These are phyloP conservation scores for Coptodon rendalli DNA, from an alignment of 2,113 vertebrate species.

Conservation along the genomic window DNA sequence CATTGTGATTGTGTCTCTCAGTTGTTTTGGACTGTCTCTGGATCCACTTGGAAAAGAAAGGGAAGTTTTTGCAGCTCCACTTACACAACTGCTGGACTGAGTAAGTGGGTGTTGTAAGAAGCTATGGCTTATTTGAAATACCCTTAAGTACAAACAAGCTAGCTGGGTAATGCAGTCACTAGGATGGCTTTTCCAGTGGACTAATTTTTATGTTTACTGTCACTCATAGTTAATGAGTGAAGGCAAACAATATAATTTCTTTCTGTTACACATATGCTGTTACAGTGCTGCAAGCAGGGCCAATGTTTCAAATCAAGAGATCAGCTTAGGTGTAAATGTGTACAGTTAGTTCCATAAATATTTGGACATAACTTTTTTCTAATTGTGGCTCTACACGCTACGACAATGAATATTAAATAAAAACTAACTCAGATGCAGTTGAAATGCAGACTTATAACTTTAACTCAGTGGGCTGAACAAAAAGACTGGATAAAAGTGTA, in stretches of 20 bases:
- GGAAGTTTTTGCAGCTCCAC: background rate
- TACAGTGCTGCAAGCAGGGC: background rate
- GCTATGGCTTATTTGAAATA: background rate
- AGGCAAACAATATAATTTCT: background rate
- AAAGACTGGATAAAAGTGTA: background rate
- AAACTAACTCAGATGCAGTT: background rate
- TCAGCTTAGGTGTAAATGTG: background rate
- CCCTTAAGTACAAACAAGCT: background rate
- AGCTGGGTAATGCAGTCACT: background rate
- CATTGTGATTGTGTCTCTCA: background rate
- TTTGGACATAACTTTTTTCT: background rate
- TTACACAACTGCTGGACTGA: background rate
- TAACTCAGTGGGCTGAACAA: background rate
- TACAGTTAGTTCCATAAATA: background rate
- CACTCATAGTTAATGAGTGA: background rate
- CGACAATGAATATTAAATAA: background rate
- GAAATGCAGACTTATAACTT: background rate
- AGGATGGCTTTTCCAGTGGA: background rate
- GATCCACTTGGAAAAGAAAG: background rate
- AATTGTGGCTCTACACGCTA: background rate
- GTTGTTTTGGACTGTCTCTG: background rate
- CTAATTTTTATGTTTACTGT: background rate
- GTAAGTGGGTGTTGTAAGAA: background rate
- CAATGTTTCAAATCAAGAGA: background rate
- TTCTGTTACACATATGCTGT: background rate